These are phyloP conservation scores for Bovichtus diacanthus DNA, from an alignment of 2,797 vertebrate species.

Conservation along the genomic window DNA sequence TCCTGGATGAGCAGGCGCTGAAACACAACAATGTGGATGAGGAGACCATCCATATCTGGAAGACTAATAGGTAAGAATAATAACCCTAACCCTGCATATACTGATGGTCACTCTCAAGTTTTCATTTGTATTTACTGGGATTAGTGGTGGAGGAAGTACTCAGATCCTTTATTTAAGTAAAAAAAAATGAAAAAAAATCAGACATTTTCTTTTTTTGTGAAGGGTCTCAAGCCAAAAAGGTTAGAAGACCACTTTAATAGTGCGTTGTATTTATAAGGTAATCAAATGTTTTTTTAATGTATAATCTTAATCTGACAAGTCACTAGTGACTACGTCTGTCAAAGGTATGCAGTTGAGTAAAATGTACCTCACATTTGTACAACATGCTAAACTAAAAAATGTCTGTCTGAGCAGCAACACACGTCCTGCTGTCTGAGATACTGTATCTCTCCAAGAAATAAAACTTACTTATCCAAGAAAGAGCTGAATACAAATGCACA, in stretches of 20 bases:
- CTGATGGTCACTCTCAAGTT: conserved; percentile 1
- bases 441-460: conserved; percentile 62
- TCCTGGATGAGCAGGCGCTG: conserved; percentile 97
- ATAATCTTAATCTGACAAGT: background rate
- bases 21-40: conserved; percentile 96
- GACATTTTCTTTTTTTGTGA: background rate
- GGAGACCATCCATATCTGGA: conserved; percentile 99
- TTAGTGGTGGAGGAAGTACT: background rate
- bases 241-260: background rate
- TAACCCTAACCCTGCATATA: background rate
- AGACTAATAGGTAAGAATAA: conserved; percentile 93
- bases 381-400: background rate
- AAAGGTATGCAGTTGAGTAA: background rate
- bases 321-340: background rate
- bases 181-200: no score
- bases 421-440: conserved; percentile 27
- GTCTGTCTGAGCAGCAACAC: conserved; percentile 4
- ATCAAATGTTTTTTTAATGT: background rate
- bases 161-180: no score
- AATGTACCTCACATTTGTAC: background rate
- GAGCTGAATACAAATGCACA: conserved; percentile 69
- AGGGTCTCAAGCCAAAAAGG: background rate
- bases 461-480: conserved; percentile 63
- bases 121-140: background rate
- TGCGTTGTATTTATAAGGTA: background rate